Evolutionary conservation across 2,113 vertebrate genomes (phyloP).

Genomic region (Gopherus evgoodei): DNA sequence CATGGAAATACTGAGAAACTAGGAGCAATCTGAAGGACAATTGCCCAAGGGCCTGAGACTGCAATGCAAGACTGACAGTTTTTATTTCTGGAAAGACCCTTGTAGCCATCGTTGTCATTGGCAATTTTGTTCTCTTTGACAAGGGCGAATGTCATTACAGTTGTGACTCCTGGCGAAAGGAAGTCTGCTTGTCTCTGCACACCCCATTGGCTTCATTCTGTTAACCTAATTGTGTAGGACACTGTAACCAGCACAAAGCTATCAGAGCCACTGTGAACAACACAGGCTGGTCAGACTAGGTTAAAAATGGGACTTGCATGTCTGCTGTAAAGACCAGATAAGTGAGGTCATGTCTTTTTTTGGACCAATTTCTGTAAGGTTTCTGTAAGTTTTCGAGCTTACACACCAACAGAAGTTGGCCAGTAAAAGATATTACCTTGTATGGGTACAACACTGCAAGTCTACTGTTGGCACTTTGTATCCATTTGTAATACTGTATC

Average conservation of each 20-base stretch:
- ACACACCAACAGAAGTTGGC: not conserved
- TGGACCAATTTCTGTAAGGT: not conserved
- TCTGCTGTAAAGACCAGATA: not conserved
- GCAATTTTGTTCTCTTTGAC: constrained; percentile 40
- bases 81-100: constrained; percentile 54
- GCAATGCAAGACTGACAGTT: constrained; percentile 44
- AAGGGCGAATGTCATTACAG: constrained; percentile 16
- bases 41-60: not conserved
- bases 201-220: constrained; percentile 38
- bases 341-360: not conserved
- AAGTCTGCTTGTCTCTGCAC: constrained; percentile 54
- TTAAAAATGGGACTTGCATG: not conserved
- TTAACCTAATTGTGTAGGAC: constrained; percentile 62
- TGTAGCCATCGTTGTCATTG: constrained; percentile 43
- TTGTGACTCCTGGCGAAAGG: constrained; percentile 47
- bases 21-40: constrained; percentile 30
- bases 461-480: not conserved
- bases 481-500: not conserved
- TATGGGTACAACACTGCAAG: not conserved
- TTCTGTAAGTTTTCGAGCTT: not conserved
- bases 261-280: not conserved
- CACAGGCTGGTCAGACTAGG: not conserved
- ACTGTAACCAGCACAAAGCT: not conserved
- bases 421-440: not conserved
- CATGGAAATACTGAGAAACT: constrained; percentile 35